A percentile compares a stretch with the other conserved stretches of the same genome.
Conservation (phyloP, 2,888 invertebrate genomes). For the Myopa tessellatipennis region DNA sequence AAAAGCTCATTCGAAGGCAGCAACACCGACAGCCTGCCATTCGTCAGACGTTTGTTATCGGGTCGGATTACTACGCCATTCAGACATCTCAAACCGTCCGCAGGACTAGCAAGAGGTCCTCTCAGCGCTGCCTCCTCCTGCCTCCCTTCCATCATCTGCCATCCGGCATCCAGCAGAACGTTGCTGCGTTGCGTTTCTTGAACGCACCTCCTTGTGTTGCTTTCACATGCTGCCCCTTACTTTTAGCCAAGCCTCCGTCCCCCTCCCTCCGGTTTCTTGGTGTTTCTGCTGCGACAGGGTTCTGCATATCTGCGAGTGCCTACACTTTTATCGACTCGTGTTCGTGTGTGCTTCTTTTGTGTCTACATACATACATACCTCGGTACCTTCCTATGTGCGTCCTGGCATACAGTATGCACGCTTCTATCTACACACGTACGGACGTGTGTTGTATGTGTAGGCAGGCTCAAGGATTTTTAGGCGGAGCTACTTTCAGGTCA, state of each 20-base stretch:
- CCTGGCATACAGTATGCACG: background rate
- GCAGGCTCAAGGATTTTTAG: slow-evolving; percentile 32
- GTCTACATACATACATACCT: background rate
- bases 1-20: slow-evolving; percentile 33
- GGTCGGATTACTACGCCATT: background rate
- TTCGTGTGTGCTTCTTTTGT: background rate
- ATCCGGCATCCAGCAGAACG: background rate
- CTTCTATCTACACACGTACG: background rate
- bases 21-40: background rate
- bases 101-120: background rate
- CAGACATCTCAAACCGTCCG: background rate
- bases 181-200: slow-evolving; percentile 3
- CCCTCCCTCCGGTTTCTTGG: background rate
- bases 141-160: no score
- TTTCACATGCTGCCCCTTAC: background rate
- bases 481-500: slow-evolving; percentile 31
- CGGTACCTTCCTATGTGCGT: background rate
- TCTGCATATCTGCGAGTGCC: background rate
- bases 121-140: background rate
- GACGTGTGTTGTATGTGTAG: background rate
- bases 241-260: background rate
- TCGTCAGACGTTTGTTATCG: background rate
- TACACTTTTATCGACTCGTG: background rate
- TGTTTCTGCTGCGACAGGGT: slow-evolving; percentile 25
- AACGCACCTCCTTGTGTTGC: background rate